phyloP scores from a whole-genome alignment of 2,797 vertebrate genomes.

The Parambassis ranga region DNA sequence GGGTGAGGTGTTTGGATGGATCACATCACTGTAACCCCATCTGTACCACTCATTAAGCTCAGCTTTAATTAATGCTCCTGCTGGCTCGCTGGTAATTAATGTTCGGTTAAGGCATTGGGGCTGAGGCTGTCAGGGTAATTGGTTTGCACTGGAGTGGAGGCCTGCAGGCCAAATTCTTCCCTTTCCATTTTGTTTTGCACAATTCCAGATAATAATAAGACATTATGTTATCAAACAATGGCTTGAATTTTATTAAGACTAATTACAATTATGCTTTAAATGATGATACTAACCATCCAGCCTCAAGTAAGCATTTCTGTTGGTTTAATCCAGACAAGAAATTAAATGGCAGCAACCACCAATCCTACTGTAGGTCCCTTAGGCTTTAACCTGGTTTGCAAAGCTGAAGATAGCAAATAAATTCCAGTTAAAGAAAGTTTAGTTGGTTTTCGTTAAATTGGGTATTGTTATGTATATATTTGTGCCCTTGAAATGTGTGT shows the following conservation, averaged over 20 bases:
- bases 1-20: constrained; percentile 48
- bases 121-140: constrained; percentile 65
- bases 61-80: constrained; percentile 64
- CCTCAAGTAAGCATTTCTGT: constrained; percentile 27
- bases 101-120: constrained; percentile 58
- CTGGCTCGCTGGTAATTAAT: constrained; percentile 62
- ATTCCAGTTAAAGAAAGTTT: not conserved
- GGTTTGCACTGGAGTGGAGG: constrained; percentile 51
- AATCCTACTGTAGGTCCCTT: not conserved
- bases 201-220: constrained; percentile 27
- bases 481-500: not conserved
- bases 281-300: not conserved
- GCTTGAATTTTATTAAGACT: constrained; percentile 22
- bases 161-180: constrained; percentile 35
- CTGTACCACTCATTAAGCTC: constrained; percentile 55
- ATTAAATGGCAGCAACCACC: not conserved
- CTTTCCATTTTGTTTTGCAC: constrained; percentile 37
- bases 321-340: not conserved
- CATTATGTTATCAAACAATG: constrained; percentile 31
- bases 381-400: constrained; percentile 3
- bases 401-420: not conserved
- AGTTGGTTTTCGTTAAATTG: not conserved
- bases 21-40: constrained; percentile 57
- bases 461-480: not conserved
- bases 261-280: constrained; percentile 22